Evolutionary conservation across 1,140 invertebrate genomes (phyloP).

Genomic region (Bombus consobrinus): DNA sequence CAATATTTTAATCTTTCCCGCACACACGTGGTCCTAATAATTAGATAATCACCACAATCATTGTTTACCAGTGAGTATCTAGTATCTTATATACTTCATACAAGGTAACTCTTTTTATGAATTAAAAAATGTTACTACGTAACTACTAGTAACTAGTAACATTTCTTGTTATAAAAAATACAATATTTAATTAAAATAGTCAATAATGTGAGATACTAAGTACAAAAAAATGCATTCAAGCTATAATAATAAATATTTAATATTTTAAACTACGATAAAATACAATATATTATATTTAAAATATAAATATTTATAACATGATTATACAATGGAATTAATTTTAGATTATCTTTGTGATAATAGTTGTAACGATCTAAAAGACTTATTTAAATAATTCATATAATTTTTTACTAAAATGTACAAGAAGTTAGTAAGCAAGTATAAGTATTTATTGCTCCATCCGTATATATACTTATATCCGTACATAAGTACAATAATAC

Average conservation of each 20-base stretch:
- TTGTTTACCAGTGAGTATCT: neutral
- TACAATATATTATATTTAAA: neutral
- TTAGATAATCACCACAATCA: conserved; percentile 1
- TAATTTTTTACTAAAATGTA: neutral
- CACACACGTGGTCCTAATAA: conserved; percentile 28
- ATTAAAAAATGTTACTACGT: neutral
- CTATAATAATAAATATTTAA: neutral
- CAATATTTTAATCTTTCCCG: neutral
- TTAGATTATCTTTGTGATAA: neutral
- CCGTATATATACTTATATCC: no score
- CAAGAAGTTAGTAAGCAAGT: neutral
- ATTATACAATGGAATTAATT: neutral
- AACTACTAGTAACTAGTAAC: neutral
- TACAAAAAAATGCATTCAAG: neutral
- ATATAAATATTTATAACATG: neutral
- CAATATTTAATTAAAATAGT: neutral
- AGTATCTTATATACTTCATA: neutral
- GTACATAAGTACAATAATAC: no score
- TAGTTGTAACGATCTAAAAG: neutral
- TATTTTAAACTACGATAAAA: neutral
- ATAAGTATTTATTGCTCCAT: no score
- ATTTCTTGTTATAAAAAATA: neutral
- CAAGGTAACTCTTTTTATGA: neutral
- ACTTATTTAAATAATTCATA: neutral
- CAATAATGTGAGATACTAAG: neutral